Evolutionary conservation across 2,113 vertebrate species (phyloP).

Genomic region (Urocolius indicus): DNA sequence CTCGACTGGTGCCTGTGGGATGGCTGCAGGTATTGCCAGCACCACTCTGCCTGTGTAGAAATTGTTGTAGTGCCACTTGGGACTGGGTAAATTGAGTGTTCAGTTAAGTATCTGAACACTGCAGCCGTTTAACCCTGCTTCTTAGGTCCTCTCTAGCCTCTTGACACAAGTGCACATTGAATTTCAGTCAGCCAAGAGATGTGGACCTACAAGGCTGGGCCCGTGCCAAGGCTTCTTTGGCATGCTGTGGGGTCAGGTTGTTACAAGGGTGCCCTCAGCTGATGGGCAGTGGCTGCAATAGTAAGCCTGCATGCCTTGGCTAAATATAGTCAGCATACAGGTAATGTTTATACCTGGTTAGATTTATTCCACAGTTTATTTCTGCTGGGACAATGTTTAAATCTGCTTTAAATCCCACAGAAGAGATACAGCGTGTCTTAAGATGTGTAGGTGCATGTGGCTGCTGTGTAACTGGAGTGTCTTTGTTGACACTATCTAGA

Average conservation of each 20-base stretch:
- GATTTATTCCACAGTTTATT: background rate
- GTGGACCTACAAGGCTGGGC: background rate
- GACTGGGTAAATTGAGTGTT: background rate
- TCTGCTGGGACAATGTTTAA: background rate
- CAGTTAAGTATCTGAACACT: background rate
- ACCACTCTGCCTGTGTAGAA: background rate
- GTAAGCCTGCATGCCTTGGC: background rate
- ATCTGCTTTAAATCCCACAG: background rate
- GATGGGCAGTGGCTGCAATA: background rate
- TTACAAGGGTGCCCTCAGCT: background rate
- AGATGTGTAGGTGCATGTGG: background rate
- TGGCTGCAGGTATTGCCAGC: background rate
- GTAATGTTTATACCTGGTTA: fast-evolving
- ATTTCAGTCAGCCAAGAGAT: background rate
- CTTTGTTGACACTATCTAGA: background rate
- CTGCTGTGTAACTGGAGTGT: background rate
- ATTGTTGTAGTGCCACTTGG: background rate
- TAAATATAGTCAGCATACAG: background rate
- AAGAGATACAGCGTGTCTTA: fast-evolving
- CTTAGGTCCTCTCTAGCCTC: background rate
- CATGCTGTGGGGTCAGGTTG: background rate
- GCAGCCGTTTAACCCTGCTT: background rate
- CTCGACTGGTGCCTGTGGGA: background rate
- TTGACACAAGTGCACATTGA: background rate
- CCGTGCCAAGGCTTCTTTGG: background rate